A percentile compares a stretch with the other conserved stretches of the same genome.
These are phyloP conservation scores for Bellardia bayeri DNA, from an alignment of 2,888 invertebrate genomes.

Conservation along the genomic window DNA sequence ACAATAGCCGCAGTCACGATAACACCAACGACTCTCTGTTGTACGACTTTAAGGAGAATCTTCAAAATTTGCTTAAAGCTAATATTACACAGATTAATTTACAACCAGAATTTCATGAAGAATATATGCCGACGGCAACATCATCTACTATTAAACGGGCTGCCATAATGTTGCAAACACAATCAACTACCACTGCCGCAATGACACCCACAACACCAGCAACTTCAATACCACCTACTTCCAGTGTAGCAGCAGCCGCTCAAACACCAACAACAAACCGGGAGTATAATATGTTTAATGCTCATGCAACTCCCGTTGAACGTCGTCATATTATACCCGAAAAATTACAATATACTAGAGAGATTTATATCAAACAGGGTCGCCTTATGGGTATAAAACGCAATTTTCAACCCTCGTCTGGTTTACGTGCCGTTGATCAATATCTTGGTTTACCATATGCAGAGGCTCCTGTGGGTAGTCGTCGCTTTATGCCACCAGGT, in stretches of 20 bases:
- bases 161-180: constrained; percentile 48
- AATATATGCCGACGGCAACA: constrained; percentile 49
- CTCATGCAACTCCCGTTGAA: constrained; percentile 69
- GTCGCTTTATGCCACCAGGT: constrained; percentile 94
- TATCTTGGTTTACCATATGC: constrained; percentile 93
- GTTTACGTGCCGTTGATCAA: constrained; percentile 89
- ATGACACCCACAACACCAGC: constrained; percentile 6
- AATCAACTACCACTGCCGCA: constrained; percentile 21
- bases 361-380: constrained; percentile 88
- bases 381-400: constrained; percentile 88
- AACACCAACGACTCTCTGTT: constrained; percentile 73
- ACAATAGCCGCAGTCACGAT: constrained; percentile 2
- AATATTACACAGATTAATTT: constrained; percentile 68
- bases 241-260: constrained; percentile 11
- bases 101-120: constrained; percentile 34
- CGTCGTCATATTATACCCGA: constrained; percentile 81
- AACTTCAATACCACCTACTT: constrained; percentile 12
- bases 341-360: constrained; percentile 85
- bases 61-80: constrained; percentile 75
- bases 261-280: constrained; percentile 53
- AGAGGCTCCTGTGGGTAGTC: constrained; percentile 89
- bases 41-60: constrained; percentile 76
- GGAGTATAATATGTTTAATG: constrained; percentile 24
- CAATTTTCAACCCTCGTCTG: constrained; percentile 86
- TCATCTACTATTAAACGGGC: constrained; percentile 57